Evolutionary conservation across 2,888 invertebrate genomes (phyloP).

Genomic region (Acheta domesticus): DNA sequence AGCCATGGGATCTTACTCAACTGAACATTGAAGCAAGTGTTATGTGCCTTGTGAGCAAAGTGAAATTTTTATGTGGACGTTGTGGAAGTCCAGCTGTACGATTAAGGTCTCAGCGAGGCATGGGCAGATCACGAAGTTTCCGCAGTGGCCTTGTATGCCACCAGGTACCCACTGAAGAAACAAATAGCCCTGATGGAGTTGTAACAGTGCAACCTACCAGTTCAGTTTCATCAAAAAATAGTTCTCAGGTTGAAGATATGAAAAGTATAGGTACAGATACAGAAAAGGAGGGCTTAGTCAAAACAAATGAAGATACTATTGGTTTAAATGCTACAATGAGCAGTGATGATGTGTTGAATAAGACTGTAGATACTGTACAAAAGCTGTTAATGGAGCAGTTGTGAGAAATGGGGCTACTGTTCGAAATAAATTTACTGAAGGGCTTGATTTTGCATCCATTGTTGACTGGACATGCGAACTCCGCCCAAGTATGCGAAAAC

Average conservation of each 20-base stretch:
- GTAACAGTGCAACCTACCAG: conserved; percentile 35
- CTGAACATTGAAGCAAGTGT: conserved; percentile 83
- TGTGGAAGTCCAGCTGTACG: conserved; percentile 66
- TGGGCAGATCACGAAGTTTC: conserved; percentile 41
- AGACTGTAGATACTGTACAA: conserved; percentile 36
- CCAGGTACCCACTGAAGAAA: conserved; percentile 26
- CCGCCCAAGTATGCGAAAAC: conserved; percentile 74
- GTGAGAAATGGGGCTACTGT: conserved; percentile 49
- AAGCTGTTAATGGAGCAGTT: conserved; percentile 53
- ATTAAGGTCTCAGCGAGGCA: conserved; percentile 37
- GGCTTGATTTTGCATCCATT: conserved; percentile 63
- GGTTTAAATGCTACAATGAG: conserved; percentile 33
- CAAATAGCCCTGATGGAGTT: conserved; percentile 26
- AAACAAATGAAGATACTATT: conserved; percentile 19
- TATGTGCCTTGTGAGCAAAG: conserved; percentile 78
- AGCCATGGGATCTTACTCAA: conserved; percentile 81
- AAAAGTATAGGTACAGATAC: background rate
- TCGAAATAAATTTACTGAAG: conserved; percentile 69
- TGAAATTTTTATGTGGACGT: conserved; percentile 72
- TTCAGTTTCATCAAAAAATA: conserved; percentile 25
- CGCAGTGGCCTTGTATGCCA: conserved; percentile 38
- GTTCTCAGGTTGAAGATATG: background rate
- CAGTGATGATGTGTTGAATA: conserved; percentile 34
- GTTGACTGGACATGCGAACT: conserved; percentile 73
- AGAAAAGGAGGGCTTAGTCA: background rate